Evolutionary conservation across 2,888 invertebrate species (phyloP), one percentile per base, ranked within the genome.

Genomic region (Cheilosia scutellata): DNA sequence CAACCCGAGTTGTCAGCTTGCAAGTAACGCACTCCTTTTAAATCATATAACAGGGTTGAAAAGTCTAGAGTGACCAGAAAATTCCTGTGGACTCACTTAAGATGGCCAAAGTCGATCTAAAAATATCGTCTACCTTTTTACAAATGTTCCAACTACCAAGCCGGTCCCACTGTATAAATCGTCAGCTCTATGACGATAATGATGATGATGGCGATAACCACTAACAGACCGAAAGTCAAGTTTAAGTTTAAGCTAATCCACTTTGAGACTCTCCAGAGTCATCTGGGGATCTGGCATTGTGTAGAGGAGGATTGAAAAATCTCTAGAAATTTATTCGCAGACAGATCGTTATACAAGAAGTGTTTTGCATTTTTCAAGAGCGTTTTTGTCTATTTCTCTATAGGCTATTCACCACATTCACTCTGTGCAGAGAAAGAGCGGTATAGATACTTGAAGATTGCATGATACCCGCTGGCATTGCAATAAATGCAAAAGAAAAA

Each of bases 291-390:
- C 37, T 37, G 37, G 11, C 37, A 11, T 37, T 11, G 42, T 40
- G 5, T 25, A 33, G 57, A 49, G 63, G 33, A 72, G 63, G 70
- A 57, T 42, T 84, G 49, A 42, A 75, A 68, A 62, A 51, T 70
- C 44, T 76, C 31, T 71, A 44, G 25, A 76, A 68, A 82, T 77
- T 76, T 82, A 80, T 86, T 86, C 82, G 76, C 42, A 76, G 76
- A 82, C 86, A 76, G 76, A 82, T 86, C 68, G 82, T 82, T 86
- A 72, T 77, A 86, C 72, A 82, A 86, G 72, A 86, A 77, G 86
- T 86, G 62, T 82, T 84, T 84, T 84, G 75, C 84, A 80, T 84
- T 84, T 80, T 84, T 76, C 80, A 75, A 71, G 60, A 55, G 33
- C 37, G 58, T 75, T 70, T 79, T 70, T 77, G 65, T 66, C 75